Evolutionary conservation across 2,888 invertebrate species (phyloP), one percentile per base, ranked within the genome.

Genomic region (Diaphora mendica): DNA sequence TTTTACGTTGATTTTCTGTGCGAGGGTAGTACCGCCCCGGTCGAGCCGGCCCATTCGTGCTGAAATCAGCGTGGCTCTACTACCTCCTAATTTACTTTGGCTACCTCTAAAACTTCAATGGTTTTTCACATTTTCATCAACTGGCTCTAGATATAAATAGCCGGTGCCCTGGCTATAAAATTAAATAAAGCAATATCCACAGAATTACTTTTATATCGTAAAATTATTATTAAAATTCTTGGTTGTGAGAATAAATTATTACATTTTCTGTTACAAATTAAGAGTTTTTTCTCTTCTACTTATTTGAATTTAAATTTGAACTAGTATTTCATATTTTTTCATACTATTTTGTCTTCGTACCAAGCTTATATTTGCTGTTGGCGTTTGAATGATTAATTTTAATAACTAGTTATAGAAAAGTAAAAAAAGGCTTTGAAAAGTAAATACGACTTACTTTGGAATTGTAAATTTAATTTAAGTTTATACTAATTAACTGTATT

Each of bases 201-300:
- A 7, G 66, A 73, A 83, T 78, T 79, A 72, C 81, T 70, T 72
- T 75, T 66, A 70, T 69, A 71, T 83, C 83, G 75, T 85, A 79
- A 83, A 83, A 81, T 78, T 78, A 74, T 79, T 77, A 82, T 75
- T 82, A 81, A 83, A 85, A 75, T 64, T 66, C 74, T 77, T 51
- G 51, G 35, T 48, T 23, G 65, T 68, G 23, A 55, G 7, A n/a
- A n/a, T 55, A 55, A 55, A 55, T 55, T 55, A 70, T 72, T 48
- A 72, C 62, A 72, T n/a, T 55, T 72, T 26, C 26, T 51, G 23
- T 64, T 68, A 39, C 8, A 51, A 68, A 68, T 68, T 68, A 42
- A 23, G 20, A 51, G 11, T 33, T 64, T 70, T 33, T 39, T 15
- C 9, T 59, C 15, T 30, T n/a, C n/a, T 23, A 4, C 35, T 70